These are phyloP conservation scores for Hyposoter dolosus DNA, from an alignment of 2,888 invertebrate genomes.

Conservation along the genomic window DNA sequence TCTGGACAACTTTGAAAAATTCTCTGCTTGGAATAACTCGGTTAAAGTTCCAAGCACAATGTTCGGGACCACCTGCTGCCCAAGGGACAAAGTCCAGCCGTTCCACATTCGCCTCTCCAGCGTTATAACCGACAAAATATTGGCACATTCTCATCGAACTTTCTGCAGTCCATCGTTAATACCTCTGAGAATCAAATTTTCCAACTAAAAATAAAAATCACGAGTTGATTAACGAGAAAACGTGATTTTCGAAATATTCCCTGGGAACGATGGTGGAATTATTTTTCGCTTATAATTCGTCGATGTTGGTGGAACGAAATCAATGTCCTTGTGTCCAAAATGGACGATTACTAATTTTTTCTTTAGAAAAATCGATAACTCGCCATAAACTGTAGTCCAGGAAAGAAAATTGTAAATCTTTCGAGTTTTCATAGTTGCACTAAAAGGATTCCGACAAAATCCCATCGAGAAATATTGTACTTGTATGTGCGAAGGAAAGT, in stretches of 20 bases:
- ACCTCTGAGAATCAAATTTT: neutral
- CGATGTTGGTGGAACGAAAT: too few relatives aligned
- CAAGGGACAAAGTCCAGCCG: conserved; percentile 1
- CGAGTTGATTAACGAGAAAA: neutral
- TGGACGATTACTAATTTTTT: too few relatives aligned
- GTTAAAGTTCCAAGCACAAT: neutral
- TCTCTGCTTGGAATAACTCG: neutral
- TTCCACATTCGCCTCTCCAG: neutral
- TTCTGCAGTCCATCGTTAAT: neutral
- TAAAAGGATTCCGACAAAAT: conserved; percentile 13
- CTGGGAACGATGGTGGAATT: neutral
- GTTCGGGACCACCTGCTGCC: neutral
- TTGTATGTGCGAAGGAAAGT: too few relatives aligned
- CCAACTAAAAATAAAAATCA: neutral
- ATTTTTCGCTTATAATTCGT: neutral
- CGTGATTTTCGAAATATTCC: neutral
- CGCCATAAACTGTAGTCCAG: neutral
- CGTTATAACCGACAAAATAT: neutral
- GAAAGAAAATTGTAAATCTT: neutral
- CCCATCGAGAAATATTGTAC: conserved; percentile 48
- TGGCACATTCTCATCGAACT: neutral
- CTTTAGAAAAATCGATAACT: neutral
- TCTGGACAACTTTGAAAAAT: neutral
- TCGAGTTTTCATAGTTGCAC: conserved; percentile 8
- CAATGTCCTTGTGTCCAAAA: too few relatives aligned